Conservation (phyloP, 2,113 vertebrate genomes). For the Trochalopteron elliotii region DNA sequence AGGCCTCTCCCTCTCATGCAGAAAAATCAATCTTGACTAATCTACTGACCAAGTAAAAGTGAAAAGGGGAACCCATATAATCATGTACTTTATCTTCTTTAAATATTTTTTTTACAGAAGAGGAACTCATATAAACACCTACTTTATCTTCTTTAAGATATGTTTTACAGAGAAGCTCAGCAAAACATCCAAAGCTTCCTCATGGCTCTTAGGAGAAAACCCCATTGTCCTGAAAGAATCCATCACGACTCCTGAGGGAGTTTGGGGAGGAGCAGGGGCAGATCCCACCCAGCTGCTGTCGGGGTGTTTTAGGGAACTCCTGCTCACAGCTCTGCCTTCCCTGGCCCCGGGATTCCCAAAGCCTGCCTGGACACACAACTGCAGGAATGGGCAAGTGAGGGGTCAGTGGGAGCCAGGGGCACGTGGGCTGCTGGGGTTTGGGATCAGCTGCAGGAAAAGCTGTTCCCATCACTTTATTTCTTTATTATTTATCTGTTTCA, state of each 20-base stretch:
- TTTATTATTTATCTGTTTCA: rapidly evolving
- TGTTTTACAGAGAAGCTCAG: slow-evolving; percentile 18
- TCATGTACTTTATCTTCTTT: slow-evolving; percentile 55
- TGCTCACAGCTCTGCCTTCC: rapidly evolving
- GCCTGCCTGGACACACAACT: rapidly evolving
- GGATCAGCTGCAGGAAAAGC: neutral
- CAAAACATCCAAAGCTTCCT: neutral
- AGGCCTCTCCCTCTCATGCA: slow-evolving; percentile 67
- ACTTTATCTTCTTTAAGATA: slow-evolving; percentile 54
- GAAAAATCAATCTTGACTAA: slow-evolving; percentile 78
- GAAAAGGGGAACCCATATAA: slow-evolving; percentile 49
- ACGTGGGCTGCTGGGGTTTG: neutral
- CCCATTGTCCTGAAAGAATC: neutral
- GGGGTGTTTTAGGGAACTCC: neutral
- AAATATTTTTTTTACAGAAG: slow-evolving; percentile 28
- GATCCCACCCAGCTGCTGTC: too few relatives aligned
- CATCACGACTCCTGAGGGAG: neutral
- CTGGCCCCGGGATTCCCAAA: too few relatives aligned
- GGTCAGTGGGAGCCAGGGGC: neutral
- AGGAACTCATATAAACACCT: slow-evolving; percentile 27
- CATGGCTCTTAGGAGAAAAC: neutral
- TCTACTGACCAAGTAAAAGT: slow-evolving; percentile 70
- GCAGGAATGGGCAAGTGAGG: rapidly evolving
- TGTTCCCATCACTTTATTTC: rapidly evolving
- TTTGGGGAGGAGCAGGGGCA: neutral